phyloP scores from a whole-genome alignment of 2,797 vertebrate species.

The Falco peregrinus region DNA sequence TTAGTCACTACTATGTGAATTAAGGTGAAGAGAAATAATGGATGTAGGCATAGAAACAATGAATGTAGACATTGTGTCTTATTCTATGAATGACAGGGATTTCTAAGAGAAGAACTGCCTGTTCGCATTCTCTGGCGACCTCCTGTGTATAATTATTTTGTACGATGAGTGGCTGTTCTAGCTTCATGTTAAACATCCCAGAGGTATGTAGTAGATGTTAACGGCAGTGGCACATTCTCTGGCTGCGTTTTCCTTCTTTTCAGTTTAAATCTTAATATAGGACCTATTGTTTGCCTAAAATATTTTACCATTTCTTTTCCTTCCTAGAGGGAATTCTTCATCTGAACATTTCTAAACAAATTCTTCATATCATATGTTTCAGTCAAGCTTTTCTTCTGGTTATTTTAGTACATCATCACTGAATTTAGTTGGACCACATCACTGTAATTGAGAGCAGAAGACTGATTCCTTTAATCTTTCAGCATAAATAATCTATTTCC shows the following conservation, averaged over 20 bases:
- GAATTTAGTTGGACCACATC: background rate
- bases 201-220: background rate
- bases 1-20: conserved; percentile 1
- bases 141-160: background rate
- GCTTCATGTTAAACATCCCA: background rate
- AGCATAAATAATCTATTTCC: background rate
- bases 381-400: background rate
- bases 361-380: background rate
- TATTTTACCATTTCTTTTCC: background rate
- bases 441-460: conserved; percentile 26
- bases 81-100: background rate
- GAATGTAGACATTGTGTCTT: background rate
- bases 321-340: background rate
- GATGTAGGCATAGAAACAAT: background rate
- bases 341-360: background rate
- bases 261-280: background rate
- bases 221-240: background rate
- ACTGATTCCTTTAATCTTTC: conserved; percentile 34
- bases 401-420: background rate
- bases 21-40: background rate
- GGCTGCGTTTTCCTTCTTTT: background rate
- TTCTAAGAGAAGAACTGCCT: background rate
- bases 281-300: background rate
- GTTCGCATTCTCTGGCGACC: background rate
- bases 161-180: background rate